phyloP scores from a whole-genome alignment of 2,797 vertebrate genomes.

The Australoheros facetus region DNA sequence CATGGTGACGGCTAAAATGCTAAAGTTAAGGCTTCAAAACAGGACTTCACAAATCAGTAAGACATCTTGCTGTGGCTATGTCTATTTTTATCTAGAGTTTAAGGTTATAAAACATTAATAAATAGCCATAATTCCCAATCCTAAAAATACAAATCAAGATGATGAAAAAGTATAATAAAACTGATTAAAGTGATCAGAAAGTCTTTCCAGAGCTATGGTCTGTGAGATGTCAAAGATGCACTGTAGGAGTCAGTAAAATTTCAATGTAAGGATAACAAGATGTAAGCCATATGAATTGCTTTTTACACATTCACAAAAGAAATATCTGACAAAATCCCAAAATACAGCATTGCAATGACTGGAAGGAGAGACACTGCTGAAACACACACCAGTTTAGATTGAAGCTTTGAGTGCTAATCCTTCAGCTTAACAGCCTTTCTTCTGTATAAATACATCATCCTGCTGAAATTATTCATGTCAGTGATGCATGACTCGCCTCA shows the following conservation, averaged over 20 bases:
- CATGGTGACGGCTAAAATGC: neutral
- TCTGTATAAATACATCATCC: neutral
- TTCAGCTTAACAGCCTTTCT: neutral
- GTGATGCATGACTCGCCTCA: slow-evolving; percentile 82
- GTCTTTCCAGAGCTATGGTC: neutral
- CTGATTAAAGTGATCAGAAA: neutral
- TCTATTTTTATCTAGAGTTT: neutral
- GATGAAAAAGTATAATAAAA: neutral
- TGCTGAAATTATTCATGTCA: neutral
- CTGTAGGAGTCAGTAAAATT: no score
- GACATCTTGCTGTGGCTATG: neutral
- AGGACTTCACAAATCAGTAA: neutral
- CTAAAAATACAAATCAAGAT: neutral
- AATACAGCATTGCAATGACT: neutral
- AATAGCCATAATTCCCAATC: neutral
- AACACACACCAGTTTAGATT: neutral
- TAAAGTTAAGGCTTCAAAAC: no score
- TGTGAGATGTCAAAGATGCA: neutral
- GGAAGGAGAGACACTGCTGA: neutral
- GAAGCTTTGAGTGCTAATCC: neutral
- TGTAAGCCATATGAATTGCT: neutral
- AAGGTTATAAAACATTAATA: neutral
- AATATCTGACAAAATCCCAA: no score
- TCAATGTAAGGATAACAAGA: neutral
- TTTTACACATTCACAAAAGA: neutral